Base-by-base conservation (phyloP, 2,113 vertebrate species). In the Gymnorhina tibicen region DNA sequence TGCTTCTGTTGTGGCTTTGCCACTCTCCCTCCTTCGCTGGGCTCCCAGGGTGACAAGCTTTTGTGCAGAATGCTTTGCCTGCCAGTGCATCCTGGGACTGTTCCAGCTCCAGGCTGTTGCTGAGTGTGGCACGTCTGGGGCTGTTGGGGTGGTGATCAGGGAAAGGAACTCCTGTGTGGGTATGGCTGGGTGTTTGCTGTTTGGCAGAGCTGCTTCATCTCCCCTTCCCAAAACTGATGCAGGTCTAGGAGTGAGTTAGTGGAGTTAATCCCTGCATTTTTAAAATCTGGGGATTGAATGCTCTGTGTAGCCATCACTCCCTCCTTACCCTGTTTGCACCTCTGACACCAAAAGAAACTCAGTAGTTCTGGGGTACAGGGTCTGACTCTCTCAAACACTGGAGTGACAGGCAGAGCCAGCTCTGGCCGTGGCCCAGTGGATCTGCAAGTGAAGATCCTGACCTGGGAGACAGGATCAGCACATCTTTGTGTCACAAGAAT, bases 61-160 rank as follows among this genome's bases (percentile, higher is more conserved):
- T 32, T 13, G 22, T 69, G n/a, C n/a, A 41, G 53, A 47, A 16
- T 28, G 5, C 46, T 89, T 69, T 93, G 3, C 11, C 30, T 59
- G 0, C 20, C 28, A 19, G 1, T 9, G 8, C 8, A 10, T 12
- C 0, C 7, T 67, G 49, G 22, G 37, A 7, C 42, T 63, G 19
- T 42, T 41, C 30, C 53, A 60, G 55, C 63, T 69, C 17, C 24
- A 35, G 30, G 41, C 2, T 83, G 46, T 26, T 53, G 55, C 41
- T 69, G 41, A 13, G 10, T 26, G 37, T 73, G 49, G 2, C 11
- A 0, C 6, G 22, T 8, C 53, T 59, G 72, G 55, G 33, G 22
- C 68, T 58, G 19, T 20, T 55, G 47, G 50, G 37, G 26, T 7
- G 35, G 1, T 46, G 35, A 13, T 16, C 9, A 63, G 32, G 8